These are phyloP conservation scores for Agrotis ipsilon DNA, from an alignment of 2,888 invertebrate genomes.

Conservation along the genomic window DNA sequence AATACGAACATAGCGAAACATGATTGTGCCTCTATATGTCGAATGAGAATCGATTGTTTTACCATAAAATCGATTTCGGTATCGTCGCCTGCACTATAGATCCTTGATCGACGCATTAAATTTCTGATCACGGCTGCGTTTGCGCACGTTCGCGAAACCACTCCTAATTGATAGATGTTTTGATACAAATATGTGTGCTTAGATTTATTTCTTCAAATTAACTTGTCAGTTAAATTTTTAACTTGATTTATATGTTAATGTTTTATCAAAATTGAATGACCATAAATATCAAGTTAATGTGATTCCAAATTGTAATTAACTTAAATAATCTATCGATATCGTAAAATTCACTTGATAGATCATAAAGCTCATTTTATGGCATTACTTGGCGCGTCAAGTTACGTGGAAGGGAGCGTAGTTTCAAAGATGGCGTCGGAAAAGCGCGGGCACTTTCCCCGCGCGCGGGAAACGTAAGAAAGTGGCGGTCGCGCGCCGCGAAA, in stretches of 20 bases:
- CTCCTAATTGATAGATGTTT: conserved; percentile 53
- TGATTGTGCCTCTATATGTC: conserved; percentile 34
- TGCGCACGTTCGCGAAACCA: conserved; percentile 61
- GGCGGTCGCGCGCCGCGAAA: conserved; percentile 83
- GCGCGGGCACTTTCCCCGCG: conserved; percentile 88
- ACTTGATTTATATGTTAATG: neutral
- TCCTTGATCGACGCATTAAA: conserved; percentile 68
- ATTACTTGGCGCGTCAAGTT: conserved; percentile 51
- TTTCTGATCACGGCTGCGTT: conserved; percentile 72
- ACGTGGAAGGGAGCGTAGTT: conserved; percentile 68
- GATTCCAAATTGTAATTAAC: neutral
- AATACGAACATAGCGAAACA: conserved; percentile 19
- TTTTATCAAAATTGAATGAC: neutral
- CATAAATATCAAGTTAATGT: neutral
- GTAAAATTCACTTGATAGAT: conserved; percentile 30
- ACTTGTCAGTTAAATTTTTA: conserved; percentile 1
- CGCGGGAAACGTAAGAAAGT: conserved; percentile 90
- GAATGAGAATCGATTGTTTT: conserved; percentile 54
- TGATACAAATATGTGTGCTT: conserved; percentile 25
- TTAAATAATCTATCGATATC: neutral
- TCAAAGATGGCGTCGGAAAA: conserved; percentile 90
- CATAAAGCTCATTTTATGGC: conserved; percentile 38
- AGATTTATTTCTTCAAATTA: conserved; percentile 31
- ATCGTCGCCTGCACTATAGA: conserved; percentile 51
- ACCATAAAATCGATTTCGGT: conserved; percentile 58